These are phyloP conservation scores for Phaedon cochleariae DNA, from an alignment of 2,888 invertebrate species.

Conservation along the genomic window DNA sequence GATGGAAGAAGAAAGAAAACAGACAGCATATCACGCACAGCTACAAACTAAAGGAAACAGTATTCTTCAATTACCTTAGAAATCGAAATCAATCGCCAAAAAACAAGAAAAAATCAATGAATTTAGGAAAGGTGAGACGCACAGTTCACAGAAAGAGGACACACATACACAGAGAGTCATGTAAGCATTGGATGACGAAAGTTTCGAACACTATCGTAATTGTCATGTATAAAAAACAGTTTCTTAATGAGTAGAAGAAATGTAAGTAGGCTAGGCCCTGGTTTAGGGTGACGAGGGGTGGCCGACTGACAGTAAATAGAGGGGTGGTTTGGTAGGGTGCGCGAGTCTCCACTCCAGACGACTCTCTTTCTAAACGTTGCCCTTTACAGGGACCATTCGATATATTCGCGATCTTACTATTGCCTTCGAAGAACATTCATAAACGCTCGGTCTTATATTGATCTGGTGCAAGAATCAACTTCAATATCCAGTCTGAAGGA, in stretches of 20 bases:
- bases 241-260: slow-evolving; percentile 37
- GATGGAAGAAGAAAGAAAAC: slow-evolving; percentile 8
- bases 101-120: slow-evolving; percentile 49
- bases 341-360: slow-evolving; percentile 33
- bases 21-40: slow-evolving; percentile 16
- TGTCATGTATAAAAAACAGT: slow-evolving; percentile 34
- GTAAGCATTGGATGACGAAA: too few species aligned
- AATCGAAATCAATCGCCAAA: slow-evolving; percentile 46
- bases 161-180: slow-evolving; percentile 40
- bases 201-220: slow-evolving; percentile 37
- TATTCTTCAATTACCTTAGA: slow-evolving; percentile 39
- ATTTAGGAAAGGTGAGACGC: slow-evolving; percentile 40
- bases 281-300: slow-evolving; percentile 47
- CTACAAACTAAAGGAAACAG: slow-evolving; percentile 27
- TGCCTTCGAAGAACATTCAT: not conserved
- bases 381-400: slow-evolving; percentile 25
- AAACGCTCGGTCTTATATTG: not conserved
- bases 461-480: not conserved
- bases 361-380: slow-evolving; percentile 28
- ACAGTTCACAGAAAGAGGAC: slow-evolving; percentile 44
- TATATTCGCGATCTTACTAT: slow-evolving; percentile 21
- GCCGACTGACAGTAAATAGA: slow-evolving; percentile 51
- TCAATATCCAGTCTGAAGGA: too few species aligned
- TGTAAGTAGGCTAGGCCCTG: slow-evolving; percentile 43
- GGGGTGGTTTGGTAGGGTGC: slow-evolving; percentile 50